A percentile compares a stretch with the other conserved stretches of the same genome.
Conservation (phyloP, 2,888 invertebrate genomes). For the Nephrotoma flavescens region DNA sequence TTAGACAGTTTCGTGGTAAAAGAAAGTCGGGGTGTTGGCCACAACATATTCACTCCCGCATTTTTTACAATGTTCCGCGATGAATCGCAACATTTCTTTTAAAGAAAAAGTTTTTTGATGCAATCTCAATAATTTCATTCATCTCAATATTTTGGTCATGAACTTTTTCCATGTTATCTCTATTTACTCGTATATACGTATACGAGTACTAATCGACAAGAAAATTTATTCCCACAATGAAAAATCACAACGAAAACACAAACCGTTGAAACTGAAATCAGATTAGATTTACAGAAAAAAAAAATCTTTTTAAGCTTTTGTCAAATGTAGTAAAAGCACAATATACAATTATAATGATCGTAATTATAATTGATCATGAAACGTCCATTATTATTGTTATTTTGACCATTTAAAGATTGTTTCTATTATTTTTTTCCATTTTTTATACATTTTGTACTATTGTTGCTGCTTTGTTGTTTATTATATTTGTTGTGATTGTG, state of each 20-base stretch:
- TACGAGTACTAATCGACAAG: neutral
- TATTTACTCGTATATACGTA: neutral
- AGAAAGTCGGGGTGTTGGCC: too few species aligned
- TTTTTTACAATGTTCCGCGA: too few species aligned
- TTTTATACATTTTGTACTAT: neutral
- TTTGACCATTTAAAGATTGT: constrained; percentile 3
- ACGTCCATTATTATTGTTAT: neutral
- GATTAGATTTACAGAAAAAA: neutral
- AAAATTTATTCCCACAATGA: neutral
- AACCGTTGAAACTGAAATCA: neutral
- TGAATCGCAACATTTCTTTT: too few species aligned
- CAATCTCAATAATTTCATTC: neutral
- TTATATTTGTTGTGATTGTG: neutral
- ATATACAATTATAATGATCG: neutral
- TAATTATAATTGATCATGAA: constrained; percentile 4
- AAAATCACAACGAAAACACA: neutral
- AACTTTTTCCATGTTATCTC: neutral
- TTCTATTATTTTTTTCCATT: neutral
- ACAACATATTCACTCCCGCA: too few species aligned
- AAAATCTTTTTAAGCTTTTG: neutral
- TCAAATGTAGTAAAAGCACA: neutral
- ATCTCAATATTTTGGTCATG: neutral
- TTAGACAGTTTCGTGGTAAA: too few species aligned
- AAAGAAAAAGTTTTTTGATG: neutral
- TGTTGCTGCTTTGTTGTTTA: neutral